Percentiles rank a stretch among this genome's conserved stretches.
These are phyloP conservation scores for Autographa pulchrina DNA, from an alignment of 2,888 invertebrate genomes.

Conservation along the genomic window DNA sequence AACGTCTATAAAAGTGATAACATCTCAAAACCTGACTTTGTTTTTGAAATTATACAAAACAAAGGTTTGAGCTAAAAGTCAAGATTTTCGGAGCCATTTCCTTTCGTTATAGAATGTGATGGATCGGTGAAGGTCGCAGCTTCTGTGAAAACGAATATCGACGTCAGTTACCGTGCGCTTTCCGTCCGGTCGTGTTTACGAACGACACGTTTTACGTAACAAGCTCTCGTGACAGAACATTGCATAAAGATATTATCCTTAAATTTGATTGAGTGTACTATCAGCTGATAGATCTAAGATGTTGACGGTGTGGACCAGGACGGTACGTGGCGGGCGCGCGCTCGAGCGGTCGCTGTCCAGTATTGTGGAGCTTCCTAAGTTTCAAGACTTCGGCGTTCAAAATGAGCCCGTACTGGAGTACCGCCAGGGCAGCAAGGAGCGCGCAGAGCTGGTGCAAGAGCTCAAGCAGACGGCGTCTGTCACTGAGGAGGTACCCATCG, in stretches of 20 bases:
- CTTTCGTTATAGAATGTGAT: conserved; percentile 87
- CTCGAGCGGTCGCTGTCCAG: conserved; percentile 85
- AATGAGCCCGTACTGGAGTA: conserved; percentile 96
- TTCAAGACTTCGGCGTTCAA: conserved; percentile 91
- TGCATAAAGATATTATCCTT: conserved; percentile 1
- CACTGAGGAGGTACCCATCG: conserved; percentile 97
- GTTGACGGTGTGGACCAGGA: conserved; percentile 69
- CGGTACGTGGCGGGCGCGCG: conserved; percentile 91
- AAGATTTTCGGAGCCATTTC: conserved; percentile 52
- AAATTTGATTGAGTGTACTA: conserved; percentile 34
- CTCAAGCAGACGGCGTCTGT: conserved; percentile 91
- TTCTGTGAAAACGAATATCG: conserved; percentile 55
- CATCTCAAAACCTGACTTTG: neutral
- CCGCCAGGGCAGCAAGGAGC: conserved; percentile 94
- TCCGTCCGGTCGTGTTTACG: conserved; percentile 52
- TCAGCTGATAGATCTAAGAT: conserved; percentile 56
- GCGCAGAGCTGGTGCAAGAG: conserved; percentile 92
- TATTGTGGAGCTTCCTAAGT: conserved; percentile 91
- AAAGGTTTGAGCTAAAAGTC: conserved; percentile 13
- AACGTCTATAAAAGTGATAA: neutral
- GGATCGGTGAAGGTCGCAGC: conserved; percentile 76
- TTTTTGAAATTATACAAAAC: conserved; percentile 1
- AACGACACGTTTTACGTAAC: conserved; percentile 64
- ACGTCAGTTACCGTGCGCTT: conserved; percentile 51
- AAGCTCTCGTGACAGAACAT: conserved; percentile 56